These are phyloP conservation scores for Phocoena phocoena DNA, from an alignment of 2,113 vertebrate species.

Conservation along the genomic window DNA sequence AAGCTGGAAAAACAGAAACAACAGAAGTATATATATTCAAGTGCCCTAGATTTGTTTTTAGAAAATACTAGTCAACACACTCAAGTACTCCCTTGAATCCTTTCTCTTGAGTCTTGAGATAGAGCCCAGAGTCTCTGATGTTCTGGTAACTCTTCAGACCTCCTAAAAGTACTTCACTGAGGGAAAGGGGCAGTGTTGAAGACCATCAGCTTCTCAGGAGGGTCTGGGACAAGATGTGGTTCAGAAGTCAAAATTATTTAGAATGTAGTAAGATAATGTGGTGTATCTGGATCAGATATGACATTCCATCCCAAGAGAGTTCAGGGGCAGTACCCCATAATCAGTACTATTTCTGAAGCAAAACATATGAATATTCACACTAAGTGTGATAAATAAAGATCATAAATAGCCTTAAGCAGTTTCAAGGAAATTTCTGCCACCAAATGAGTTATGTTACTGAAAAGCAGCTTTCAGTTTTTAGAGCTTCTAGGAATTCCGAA, in stretches of 20 bases:
- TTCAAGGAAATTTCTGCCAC: background rate
- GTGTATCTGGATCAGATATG: background rate
- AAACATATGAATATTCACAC: conserved; percentile 1
- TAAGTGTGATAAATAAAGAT: background rate
- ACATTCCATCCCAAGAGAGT: background rate
- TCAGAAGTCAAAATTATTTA: conserved; percentile 23
- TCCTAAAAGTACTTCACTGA: background rate
- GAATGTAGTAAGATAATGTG: background rate
- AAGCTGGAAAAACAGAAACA: background rate
- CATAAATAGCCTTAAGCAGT: background rate
- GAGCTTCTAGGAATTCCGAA: conserved; percentile 10
- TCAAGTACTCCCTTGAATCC: background rate
- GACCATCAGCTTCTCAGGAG: background rate
- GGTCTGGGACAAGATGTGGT: background rate
- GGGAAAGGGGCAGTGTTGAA: background rate
- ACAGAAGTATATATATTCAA: background rate
- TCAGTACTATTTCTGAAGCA: background rate
- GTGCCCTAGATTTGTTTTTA: background rate
- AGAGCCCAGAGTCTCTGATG: background rate
- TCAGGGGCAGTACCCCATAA: background rate
- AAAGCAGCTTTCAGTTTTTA: background rate
- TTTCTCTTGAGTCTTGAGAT: background rate
- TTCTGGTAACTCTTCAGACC: background rate
- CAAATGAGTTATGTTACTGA: background rate
- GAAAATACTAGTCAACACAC: background rate